Evolutionary conservation across 2,113 vertebrate genomes (phyloP), one percentile per base, ranked within the genome.

Genomic region (Hyperoodon ampullatus): DNA sequence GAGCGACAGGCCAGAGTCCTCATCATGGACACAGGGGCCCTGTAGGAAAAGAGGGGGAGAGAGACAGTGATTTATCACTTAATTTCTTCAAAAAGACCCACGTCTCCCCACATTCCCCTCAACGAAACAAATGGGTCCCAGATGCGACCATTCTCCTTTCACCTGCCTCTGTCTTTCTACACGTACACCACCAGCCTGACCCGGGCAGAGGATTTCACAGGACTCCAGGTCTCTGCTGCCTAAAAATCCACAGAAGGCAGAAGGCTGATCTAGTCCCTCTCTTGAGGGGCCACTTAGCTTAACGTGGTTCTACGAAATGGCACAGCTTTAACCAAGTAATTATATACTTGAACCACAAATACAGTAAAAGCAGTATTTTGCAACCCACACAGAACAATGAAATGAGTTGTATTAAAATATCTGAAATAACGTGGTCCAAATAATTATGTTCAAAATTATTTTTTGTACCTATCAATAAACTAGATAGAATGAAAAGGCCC

Each of bases 1-100:
- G 55, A 99, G 98, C 21, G 99, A 99, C 75, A 99, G 68, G 33
- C 99, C 99, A 13, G 99, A 99, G 61, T 99, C 99, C 97, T 99
- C 99, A 93, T 99, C 99, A 0, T 99, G 99, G 66, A 99, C 99
- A 98, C 99, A 99, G 0, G 99, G 99, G 42, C 99, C 99, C 99
- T 99, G 93, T 14, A 94, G 61, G n/a, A 88, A 13, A 33, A 95
- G 85, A 72, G 19, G 33, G 18, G 35, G 6, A 47, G 13, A 85
- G 50, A 44, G 12, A 35, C 13, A 65, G 28, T 66, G 26, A 44
- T 13, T 63, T 8, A 75, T 24, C 6, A 60, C 15, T n/a, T 3
- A 12, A 35, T 53, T 74, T 83, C 68, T 63, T 53, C 18, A 39
- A 26, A 65, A 92, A 84, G 16, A 77, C 14, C 24, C 26, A 87